A percentile compares a stretch with the other conserved stretches of the same genome.
phyloP scores from a whole-genome alignment of 2,888 invertebrate genomes.

The Cryptosula pallasiana region DNA sequence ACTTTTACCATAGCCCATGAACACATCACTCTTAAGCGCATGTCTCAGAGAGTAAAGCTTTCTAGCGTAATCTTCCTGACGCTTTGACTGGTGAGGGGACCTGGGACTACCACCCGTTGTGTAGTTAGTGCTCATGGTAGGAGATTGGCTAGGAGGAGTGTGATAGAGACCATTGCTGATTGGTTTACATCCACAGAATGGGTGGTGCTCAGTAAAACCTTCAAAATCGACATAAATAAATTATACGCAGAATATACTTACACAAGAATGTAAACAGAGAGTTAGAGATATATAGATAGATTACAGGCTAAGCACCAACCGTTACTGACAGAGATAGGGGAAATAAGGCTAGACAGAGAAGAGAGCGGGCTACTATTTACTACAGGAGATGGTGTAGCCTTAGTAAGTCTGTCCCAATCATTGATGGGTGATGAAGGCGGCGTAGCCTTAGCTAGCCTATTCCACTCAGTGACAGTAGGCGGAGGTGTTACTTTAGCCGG shows the following conservation, averaged over 20 bases:
- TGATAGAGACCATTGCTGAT: background rate
- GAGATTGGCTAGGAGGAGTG: background rate
- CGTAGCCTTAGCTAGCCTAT: background rate
- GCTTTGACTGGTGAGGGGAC: background rate
- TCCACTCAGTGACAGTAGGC: background rate
- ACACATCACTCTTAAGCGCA: constrained; percentile 20
- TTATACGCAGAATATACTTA: too few relatives aligned
- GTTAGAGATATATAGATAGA: too few relatives aligned
- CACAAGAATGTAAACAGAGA: too few relatives aligned
- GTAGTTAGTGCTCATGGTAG: background rate
- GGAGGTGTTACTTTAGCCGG: background rate
- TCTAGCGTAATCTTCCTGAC: constrained; percentile 10
- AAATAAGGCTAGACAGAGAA: background rate
- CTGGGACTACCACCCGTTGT: background rate
- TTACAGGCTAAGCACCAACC: background rate
- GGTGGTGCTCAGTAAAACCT: background rate
- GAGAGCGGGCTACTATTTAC: background rate
- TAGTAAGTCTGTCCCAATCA: constrained; percentile 4
- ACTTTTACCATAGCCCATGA: constrained; percentile 9
- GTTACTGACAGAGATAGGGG: background rate
- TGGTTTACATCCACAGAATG: background rate
- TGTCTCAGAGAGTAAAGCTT: background rate
- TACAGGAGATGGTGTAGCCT: background rate
- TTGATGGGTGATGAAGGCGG: background rate
- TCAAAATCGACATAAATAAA: too few relatives aligned